Percentiles rank a stretch among this genome's conserved stretches.
phyloP scores from a whole-genome alignment of 2,113 vertebrate species.

The Rhagologus leucostigma region DNA sequence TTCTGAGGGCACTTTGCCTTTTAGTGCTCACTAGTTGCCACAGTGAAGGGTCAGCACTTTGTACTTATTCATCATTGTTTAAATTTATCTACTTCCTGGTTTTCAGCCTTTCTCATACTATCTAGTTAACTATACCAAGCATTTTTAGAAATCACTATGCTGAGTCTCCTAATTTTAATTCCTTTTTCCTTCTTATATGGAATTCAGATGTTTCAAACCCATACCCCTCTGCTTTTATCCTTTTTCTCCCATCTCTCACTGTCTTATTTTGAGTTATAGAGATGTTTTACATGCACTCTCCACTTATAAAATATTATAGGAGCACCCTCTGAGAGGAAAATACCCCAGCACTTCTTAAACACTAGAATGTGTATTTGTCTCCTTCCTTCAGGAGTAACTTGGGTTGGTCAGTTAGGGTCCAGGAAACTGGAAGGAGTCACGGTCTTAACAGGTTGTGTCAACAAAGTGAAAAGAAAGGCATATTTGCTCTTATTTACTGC shows the following conservation, averaged over 20 bases:
- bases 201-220: neutral
- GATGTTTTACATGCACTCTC: neutral
- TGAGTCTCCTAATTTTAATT: neutral
- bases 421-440: neutral
- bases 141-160: neutral
- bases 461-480: neutral
- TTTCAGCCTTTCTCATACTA: neutral
- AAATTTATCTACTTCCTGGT: slow-evolving; percentile 22
- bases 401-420: neutral
- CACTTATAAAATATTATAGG: neutral
- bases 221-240: neutral
- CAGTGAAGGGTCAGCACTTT: neutral
- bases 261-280: neutral
- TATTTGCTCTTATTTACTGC: neutral
- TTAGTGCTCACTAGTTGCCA: neutral
- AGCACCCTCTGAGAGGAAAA: neutral
- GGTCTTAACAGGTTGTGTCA: neutral
- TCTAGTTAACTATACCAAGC: neutral
- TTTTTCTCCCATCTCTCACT: neutral
- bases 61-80: neutral
- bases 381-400: neutral
- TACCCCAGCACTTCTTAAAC: neutral
- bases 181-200: neutral
- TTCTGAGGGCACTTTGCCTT: neutral
- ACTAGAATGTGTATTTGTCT: neutral